phyloP scores from a whole-genome alignment of 1,140 invertebrate genomes.

The Uloborus diversus region DNA sequence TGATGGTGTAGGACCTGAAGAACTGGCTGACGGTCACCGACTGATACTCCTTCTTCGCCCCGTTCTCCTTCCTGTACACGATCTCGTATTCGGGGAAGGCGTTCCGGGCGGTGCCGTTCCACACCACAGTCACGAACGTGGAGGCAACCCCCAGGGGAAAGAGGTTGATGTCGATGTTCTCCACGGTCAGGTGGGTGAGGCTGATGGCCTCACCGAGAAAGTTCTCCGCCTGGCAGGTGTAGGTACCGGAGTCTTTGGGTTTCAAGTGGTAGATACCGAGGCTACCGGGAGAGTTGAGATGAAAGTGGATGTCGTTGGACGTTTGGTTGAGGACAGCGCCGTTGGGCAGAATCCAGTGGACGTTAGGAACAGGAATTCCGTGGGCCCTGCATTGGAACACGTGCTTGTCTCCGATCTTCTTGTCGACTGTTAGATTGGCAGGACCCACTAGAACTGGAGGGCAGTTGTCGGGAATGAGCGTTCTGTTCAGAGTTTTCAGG shows the following conservation, averaged over 20 bases:
- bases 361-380: slow-evolving; percentile 65
- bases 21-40: slow-evolving; percentile 58
- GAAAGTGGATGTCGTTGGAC: slow-evolving; percentile 61
- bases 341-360: slow-evolving; percentile 67
- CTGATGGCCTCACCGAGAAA: slow-evolving; percentile 45
- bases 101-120: slow-evolving; percentile 66
- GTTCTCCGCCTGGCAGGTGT: slow-evolving; percentile 63
- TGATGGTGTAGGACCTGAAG: slow-evolving; percentile 66
- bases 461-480: slow-evolving; percentile 62
- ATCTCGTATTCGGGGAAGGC: slow-evolving; percentile 66
- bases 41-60: slow-evolving; percentile 49
- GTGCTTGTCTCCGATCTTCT: slow-evolving; percentile 65
- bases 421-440: slow-evolving; percentile 61
- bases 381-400: slow-evolving; percentile 66
- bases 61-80: slow-evolving; percentile 60
- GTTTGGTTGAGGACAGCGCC: slow-evolving; percentile 63
- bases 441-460: slow-evolving; percentile 63
- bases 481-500: slow-evolving; percentile 62
- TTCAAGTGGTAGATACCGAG: slow-evolving; percentile 64
- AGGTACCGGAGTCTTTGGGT: slow-evolving; percentile 60
- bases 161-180: slow-evolving; percentile 65
- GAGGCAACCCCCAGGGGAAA: slow-evolving; percentile 63
- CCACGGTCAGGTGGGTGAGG: slow-evolving; percentile 61
- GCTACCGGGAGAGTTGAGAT: slow-evolving; percentile 62
- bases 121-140: slow-evolving; percentile 67